A percentile compares a stretch with the other conserved stretches of the same genome.
Evolutionary conservation across 2,797 vertebrate genomes (phyloP).

Genomic region (Choloepus didactylus): DNA sequence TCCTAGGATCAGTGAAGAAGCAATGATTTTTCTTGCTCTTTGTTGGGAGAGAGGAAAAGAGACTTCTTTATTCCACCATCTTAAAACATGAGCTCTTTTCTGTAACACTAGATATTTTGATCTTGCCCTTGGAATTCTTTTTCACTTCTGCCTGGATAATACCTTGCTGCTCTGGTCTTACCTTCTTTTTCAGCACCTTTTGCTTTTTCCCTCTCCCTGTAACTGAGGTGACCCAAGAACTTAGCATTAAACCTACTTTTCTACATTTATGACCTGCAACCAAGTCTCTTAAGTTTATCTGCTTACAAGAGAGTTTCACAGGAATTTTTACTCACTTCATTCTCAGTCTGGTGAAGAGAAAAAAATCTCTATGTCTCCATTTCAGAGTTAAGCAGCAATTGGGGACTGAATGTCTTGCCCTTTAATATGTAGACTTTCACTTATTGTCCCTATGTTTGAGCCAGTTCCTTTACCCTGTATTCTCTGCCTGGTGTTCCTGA

Average conservation of each 20-base stretch:
- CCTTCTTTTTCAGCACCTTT: neutral
- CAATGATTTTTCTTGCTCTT: neutral
- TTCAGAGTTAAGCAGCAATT: neutral
- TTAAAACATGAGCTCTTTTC: neutral
- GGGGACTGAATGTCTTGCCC: neutral
- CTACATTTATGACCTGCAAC: neutral
- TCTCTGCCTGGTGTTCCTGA: neutral
- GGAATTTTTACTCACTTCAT: neutral
- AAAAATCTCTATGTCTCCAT: neutral
- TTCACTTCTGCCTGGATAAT: neutral
- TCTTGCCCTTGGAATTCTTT: neutral
- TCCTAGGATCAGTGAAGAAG: neutral
- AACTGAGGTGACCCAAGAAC: neutral
- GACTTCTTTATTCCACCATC: neutral
- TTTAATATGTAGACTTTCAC: neutral
- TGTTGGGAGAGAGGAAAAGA: neutral
- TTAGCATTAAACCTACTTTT: neutral
- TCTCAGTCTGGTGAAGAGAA: neutral
- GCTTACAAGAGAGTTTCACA: neutral
- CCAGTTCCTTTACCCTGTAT: neutral
- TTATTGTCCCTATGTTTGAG: neutral
- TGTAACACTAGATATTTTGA: neutral
- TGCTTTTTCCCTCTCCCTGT: neutral
- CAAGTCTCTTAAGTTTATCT: conserved; percentile 13
- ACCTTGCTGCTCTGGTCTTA: neutral